Base-by-base conservation (phyloP, 2,888 invertebrate genomes). In the Idaea biselata region DNA sequence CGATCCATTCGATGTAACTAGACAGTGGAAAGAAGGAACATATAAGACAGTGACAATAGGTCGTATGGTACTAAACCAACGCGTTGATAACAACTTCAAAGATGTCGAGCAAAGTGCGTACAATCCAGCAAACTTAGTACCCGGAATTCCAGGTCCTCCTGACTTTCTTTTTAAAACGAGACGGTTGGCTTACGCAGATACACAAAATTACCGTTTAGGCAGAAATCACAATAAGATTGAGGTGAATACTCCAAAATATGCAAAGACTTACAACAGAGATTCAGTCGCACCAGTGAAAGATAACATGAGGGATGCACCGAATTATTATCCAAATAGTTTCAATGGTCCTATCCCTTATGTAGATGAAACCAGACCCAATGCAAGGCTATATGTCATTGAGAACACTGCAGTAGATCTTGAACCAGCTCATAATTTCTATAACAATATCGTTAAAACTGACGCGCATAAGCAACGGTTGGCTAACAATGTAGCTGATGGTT, bases 281-380 rank as follows among this genome's bases (percentile, higher is more conserved):
- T 98, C 98, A 0, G 90, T 93, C 7, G 95, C 95, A 92, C 93
- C 94, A 53, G 91, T 94, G 17, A 88, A 93, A 32, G 94, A 95
- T 73, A 97, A 97, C 80, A 97, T 96, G 84, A 95, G 94, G 25
- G 96, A 96, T 16, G 95, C 95, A 0, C 98, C 98, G 0, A 98
- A 98, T 86, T 99, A 98, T 81, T 97, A 94, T 88, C 98, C 98
- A 0, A 99, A 99, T 89, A 97, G 97, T 68, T 99, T 97, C 84
- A 90, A 94, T 70, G 98, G 98, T 0, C 97, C 98, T 0, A 91
- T 94, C 62, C 93, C 93, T 55, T 94, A 94, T 72, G 89, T 93
- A 6, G 89, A 94, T 5, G 94, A 94, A 16, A 91, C 91, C 63
- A 76, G 82, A 25, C 76, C 93, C 18, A 14, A 53, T 57, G 44